phyloP scores from a whole-genome alignment of 2,888 invertebrate genomes.

The Caenorhabditis doughertyi region DNA sequence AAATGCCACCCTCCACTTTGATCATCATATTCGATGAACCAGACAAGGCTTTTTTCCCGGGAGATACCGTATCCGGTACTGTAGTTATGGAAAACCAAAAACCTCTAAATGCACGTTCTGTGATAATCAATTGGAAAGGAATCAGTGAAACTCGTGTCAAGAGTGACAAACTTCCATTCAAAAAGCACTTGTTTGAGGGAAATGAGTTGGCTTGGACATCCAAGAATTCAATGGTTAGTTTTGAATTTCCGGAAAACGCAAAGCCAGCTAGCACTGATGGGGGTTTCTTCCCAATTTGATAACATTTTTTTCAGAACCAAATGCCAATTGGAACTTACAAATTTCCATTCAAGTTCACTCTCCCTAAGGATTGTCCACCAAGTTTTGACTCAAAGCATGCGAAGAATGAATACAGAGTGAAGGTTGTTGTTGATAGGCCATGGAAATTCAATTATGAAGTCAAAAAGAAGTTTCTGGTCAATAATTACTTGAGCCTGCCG shows the following conservation, averaged over 20 bases:
- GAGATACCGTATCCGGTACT: constrained; percentile 5
- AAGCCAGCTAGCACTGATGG: too few species aligned
- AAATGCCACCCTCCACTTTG: background rate
- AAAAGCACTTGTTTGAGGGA: too few species aligned
- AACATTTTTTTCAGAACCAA: background rate
- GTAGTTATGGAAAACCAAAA: background rate
- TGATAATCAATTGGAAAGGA: background rate
- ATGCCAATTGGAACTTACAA: background rate
- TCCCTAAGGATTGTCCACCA: background rate
- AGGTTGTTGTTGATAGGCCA: background rate
- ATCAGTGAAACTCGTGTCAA: background rate
- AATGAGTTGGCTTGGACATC: background rate
- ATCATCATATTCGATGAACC: background rate
- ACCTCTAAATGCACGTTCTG: background rate
- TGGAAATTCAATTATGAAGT: background rate
- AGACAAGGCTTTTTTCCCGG: background rate
- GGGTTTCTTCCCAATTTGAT: background rate
- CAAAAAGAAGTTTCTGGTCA: background rate
- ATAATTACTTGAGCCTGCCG: background rate
- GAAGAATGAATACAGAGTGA: background rate
- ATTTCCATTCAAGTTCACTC: background rate
- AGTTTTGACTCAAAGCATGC: background rate
- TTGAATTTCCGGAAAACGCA: too few species aligned
- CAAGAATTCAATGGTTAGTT: background rate
- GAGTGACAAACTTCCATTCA: too few species aligned